Conservation (phyloP, 92 coral and sea anemone genomes). For the Porites rus region DNA sequence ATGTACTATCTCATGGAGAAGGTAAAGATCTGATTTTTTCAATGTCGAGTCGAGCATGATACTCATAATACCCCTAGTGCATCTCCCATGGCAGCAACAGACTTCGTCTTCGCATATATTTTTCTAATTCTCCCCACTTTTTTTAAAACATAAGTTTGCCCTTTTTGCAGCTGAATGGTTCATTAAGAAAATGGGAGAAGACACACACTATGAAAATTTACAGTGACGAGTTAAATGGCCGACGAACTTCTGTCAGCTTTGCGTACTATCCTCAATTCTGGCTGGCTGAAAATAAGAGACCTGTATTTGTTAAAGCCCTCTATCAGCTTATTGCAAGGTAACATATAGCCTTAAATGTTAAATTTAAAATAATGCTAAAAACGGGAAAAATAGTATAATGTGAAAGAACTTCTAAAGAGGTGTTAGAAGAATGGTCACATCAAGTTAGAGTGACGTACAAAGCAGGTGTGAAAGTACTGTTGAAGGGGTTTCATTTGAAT, state of each 20-base stretch:
- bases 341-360: background rate
- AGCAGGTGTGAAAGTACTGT: too few relatives aligned
- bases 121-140: too few relatives aligned
- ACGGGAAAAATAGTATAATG: too few relatives aligned
- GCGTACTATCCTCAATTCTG: slow-evolving; percentile 94
- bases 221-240: slow-evolving; percentile 76
- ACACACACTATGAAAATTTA: slow-evolving; percentile 87
- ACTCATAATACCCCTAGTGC: too few relatives aligned
- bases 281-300: slow-evolving; percentile 73
- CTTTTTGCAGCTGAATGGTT: slow-evolving; percentile 76
- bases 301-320: slow-evolving; percentile 77
- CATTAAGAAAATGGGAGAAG: slow-evolving; percentile 82
- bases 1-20: slow-evolving; percentile 91
- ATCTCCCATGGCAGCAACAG: too few relatives aligned
- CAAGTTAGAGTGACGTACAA: too few relatives aligned
- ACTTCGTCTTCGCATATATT: background rate
- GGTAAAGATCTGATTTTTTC: slow-evolving; percentile 44
- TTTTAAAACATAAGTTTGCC: background rate
- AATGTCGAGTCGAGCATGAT: too few relatives aligned
- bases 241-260: slow-evolving; percentile 85
- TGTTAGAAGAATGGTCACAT: too few relatives aligned
- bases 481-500: too few relatives aligned
- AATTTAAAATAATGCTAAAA: too few relatives aligned
- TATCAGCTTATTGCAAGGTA: slow-evolving; percentile 89
- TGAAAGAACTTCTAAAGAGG: too few relatives aligned